phyloP scores from a whole-genome alignment of 2,888 invertebrate species.

The Thymelicus sylvestris region DNA sequence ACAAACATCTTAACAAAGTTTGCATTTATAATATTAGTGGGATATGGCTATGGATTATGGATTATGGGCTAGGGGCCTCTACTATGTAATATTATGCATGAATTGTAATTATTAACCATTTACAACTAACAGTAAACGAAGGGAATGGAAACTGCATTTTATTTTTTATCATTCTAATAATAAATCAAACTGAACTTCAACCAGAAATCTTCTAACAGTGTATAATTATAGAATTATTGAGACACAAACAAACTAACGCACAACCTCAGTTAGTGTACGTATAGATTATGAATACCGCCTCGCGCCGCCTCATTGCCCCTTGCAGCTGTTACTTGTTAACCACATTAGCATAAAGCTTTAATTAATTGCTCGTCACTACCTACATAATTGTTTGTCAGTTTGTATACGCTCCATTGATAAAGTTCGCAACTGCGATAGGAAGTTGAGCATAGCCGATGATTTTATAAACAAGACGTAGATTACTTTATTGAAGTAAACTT shows the following conservation, averaged over 20 bases:
- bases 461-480: conserved; percentile 3
- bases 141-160: background rate
- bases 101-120: no score
- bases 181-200: background rate
- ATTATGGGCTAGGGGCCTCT: no score
- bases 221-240: background rate
- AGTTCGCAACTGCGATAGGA: conserved; percentile 18
- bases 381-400: conserved; percentile 54
- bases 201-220: background rate
- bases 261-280: conserved; percentile 48
- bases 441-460: conserved; percentile 8
- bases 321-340: conserved; percentile 68
- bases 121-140: no score
- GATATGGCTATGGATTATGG: no score
- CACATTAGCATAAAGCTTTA: conserved; percentile 68
- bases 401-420: conserved; percentile 38
- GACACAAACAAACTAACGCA: conserved; percentile 9
- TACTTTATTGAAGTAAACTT: conserved; percentile 1
- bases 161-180: background rate
- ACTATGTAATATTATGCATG: no score
- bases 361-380: conserved; percentile 70
- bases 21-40: no score
- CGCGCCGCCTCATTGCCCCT: conserved; percentile 64
- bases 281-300: conserved; percentile 45
- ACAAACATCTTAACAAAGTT: no score